Evolutionary conservation across 1,140 invertebrate species (phyloP).

Genomic region (Cotesia typhae): DNA sequence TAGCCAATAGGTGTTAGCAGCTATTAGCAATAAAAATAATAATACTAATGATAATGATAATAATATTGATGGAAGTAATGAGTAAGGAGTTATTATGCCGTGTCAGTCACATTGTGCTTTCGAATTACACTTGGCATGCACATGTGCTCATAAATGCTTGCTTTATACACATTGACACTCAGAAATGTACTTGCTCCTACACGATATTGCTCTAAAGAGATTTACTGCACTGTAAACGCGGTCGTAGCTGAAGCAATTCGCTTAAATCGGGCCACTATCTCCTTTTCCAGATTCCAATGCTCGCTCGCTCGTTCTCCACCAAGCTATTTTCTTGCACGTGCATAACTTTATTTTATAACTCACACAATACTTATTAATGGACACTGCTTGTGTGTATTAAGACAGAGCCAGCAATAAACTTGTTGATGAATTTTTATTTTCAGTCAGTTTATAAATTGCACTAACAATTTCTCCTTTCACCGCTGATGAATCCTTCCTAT

Average conservation of each 20-base stretch:
- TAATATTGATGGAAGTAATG: not conserved
- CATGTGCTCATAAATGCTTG: conserved; percentile 1
- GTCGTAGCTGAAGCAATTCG: conserved; percentile 31
- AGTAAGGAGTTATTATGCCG: not conserved
- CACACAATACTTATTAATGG: too few species aligned
- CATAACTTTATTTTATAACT: not conserved
- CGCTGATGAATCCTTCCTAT: too few species aligned
- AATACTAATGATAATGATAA: not conserved
- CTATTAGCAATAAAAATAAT: too few species aligned
- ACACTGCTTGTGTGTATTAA: too few species aligned
- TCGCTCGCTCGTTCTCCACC: conserved; percentile 2
- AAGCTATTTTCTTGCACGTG: not conserved
- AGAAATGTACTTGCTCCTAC: not conserved
- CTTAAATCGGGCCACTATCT: conserved; percentile 39
- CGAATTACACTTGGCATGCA: conserved; percentile 24
- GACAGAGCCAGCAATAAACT: too few species aligned
- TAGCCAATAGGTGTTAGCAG: too few species aligned
- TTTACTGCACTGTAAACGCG: conserved; percentile 35
- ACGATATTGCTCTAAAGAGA: conserved; percentile 28
- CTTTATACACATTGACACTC: not conserved
- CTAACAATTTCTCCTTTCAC: too few species aligned
- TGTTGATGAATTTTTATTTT: too few species aligned
- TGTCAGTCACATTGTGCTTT: conserved; percentile 22
- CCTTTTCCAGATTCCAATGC: conserved; percentile 45
- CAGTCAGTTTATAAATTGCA: too few species aligned